Percentiles rank a stretch among this genome's conserved stretches.
Conservation (phyloP, 2,888 invertebrate species). For the Nesidiocoris tenuis region DNA sequence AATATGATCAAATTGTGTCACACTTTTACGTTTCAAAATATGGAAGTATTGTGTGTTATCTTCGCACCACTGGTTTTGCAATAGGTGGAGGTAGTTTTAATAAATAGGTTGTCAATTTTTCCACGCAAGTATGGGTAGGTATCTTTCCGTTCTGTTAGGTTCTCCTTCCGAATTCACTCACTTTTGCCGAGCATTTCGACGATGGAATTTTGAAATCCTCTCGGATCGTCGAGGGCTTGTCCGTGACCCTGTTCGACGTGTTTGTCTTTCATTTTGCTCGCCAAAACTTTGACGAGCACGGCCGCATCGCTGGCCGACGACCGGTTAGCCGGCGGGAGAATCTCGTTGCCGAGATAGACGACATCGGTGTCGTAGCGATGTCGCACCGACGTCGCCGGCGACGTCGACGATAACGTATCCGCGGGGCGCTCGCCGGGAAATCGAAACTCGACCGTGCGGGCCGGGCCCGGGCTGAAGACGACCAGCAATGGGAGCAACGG, state of each 20-base stretch:
- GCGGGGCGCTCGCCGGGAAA: slow-evolving; percentile 43
- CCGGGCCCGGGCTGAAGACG: background rate
- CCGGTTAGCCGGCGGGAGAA: slow-evolving; percentile 24
- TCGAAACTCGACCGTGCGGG: slow-evolving; percentile 40
- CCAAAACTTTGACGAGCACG: slow-evolving; percentile 45
- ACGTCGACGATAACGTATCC: background rate
- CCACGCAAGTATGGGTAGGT: too few species aligned
- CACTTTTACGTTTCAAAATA: too few species aligned
- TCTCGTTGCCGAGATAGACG: slow-evolving; percentile 20
- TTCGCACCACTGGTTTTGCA: too few species aligned
- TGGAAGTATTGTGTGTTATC: too few species aligned
- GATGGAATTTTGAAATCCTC: slow-evolving; percentile 67
- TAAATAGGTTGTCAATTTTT: too few species aligned
- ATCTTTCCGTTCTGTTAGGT: too few species aligned
- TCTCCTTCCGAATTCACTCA: slow-evolving; percentile 62
- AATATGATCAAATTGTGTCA: too few species aligned
- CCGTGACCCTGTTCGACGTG: slow-evolving; percentile 38
- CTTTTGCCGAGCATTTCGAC: slow-evolving; percentile 84
- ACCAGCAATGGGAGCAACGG: slow-evolving; percentile 24
- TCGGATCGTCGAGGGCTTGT: slow-evolving; percentile 57
- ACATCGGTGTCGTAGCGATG: slow-evolving; percentile 17
- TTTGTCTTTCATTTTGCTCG: slow-evolving; percentile 43
- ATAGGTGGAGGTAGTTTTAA: too few species aligned
- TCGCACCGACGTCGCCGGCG: slow-evolving; percentile 5
- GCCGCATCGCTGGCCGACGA: slow-evolving; percentile 40